Percentiles rank a stretch among this genome's conserved stretches.
Conservation (phyloP, 2,797 vertebrate species). For the Sebastiscus tertius region DNA sequence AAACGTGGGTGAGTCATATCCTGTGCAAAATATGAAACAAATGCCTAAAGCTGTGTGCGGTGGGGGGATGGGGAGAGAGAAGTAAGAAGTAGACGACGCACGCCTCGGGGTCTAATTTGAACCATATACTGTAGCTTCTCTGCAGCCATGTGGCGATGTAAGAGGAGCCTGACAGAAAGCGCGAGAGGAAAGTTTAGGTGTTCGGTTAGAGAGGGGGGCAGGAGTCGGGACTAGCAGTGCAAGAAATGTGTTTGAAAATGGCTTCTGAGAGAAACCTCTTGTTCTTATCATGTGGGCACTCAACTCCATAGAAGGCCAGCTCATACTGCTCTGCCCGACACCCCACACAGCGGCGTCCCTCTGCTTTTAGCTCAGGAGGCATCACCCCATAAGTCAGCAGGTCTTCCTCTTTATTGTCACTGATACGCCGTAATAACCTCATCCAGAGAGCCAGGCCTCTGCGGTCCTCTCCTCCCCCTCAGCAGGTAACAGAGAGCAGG, state of each 20-base stretch:
- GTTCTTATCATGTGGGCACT: not conserved
- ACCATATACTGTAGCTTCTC: slow-evolving; percentile 61
- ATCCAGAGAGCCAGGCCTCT: slow-evolving; percentile 49
- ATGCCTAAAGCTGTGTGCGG: slow-evolving; percentile 56
- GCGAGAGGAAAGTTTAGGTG: slow-evolving; percentile 12
- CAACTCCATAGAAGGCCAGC: slow-evolving; percentile 3
- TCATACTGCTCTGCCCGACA: slow-evolving; percentile 16
- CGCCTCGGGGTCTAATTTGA: slow-evolving; percentile 67
- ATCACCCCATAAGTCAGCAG: slow-evolving; percentile 45
- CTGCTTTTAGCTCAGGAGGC: slow-evolving; percentile 48
- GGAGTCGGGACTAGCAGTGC: not conserved
- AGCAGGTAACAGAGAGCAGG: slow-evolving; percentile 73
- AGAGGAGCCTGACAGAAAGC: slow-evolving; percentile 31
- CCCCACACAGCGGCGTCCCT: slow-evolving; percentile 8
- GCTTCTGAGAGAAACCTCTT: not conserved
- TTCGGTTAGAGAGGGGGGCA: not conserved
- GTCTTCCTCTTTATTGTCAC: slow-evolving; percentile 46
- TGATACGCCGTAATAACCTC: slow-evolving; percentile 59
- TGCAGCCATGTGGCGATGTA: slow-evolving; percentile 41
- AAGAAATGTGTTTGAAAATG: slow-evolving; percentile 33
- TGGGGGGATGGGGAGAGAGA: slow-evolving; percentile 26
- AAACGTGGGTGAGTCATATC: slow-evolving; percentile 76
- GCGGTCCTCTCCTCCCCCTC: slow-evolving; percentile 67
- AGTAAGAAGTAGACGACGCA: slow-evolving; percentile 44
- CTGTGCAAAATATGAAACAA: slow-evolving; percentile 81